These are phyloP conservation scores for Idaea dimidiata DNA, from an alignment of 2,888 invertebrate species.

Conservation along the genomic window DNA sequence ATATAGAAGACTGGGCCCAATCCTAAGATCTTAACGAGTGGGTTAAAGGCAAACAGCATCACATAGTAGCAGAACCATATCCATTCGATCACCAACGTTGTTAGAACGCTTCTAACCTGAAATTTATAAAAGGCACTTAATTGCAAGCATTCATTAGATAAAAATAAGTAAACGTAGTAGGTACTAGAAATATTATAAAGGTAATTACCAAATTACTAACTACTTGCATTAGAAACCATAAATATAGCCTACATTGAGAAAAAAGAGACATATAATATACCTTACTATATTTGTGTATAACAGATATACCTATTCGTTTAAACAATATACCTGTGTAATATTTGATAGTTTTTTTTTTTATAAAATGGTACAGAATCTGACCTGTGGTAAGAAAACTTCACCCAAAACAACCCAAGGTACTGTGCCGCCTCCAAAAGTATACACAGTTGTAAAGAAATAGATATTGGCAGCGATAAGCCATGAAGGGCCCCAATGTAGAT, in stretches of 20 bases:
- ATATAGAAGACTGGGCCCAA: slow-evolving; percentile 56
- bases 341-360: no score
- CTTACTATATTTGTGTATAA: no score
- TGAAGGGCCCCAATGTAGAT: slow-evolving; percentile 51
- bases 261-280: no score
- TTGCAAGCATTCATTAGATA: neutral
- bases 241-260: no score
- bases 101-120: slow-evolving; percentile 52
- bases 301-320: no score
- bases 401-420: slow-evolving; percentile 52
- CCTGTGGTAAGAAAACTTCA: slow-evolving; percentile 61
- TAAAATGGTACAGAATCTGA: slow-evolving; percentile 20
- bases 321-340: no score
- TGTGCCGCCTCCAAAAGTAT: slow-evolving; percentile 49
- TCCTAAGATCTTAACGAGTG: slow-evolving; percentile 46
- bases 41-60: slow-evolving; percentile 54
- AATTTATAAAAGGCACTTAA: slow-evolving; percentile 10
- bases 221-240: no score
- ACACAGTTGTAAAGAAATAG: slow-evolving; percentile 43
- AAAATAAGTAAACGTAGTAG: neutral
- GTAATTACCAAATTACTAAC: no score
- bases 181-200: no score
- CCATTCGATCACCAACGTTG: slow-evolving; percentile 54
- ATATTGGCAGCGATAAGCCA: slow-evolving; percentile 49
- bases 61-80: slow-evolving; percentile 54